phyloP scores from a whole-genome alignment of 2,113 vertebrate species.

The Perognathus longimembris region DNA sequence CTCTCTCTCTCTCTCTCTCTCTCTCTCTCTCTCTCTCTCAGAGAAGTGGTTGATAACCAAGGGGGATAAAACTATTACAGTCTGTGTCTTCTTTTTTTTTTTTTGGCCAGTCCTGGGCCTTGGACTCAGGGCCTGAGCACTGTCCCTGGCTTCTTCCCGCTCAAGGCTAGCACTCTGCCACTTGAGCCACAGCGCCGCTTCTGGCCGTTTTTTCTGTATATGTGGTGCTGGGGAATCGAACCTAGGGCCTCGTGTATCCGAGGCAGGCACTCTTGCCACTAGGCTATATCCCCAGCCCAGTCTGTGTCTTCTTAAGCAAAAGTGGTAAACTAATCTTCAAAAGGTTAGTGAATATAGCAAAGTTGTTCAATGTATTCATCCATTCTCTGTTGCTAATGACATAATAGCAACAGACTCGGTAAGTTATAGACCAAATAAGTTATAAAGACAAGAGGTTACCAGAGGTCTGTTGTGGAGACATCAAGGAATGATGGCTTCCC shows the following conservation, averaged over 20 bases:
- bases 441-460: not conserved
- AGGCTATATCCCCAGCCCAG: no score
- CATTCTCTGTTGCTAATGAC: not conserved
- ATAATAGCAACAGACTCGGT: not conserved
- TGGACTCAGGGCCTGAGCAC: no score
- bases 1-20: not conserved
- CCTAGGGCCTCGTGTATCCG: no score
- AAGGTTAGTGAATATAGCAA: not conserved
- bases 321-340: not conserved
- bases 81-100: no score
- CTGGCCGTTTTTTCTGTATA: no score
- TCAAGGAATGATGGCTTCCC: not conserved
- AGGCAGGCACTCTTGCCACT: no score
- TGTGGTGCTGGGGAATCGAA: no score
- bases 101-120: no score
- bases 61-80: not conserved
- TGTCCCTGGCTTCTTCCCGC: no score
- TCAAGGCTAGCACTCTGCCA: no score
- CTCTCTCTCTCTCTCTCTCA: not conserved
- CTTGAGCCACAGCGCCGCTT: no score
- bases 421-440: fast-evolving
- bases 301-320: not conserved
- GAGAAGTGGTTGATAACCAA: not conserved
- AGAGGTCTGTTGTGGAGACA: not conserved
- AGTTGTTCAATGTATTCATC: not conserved